A percentile compares a stretch with the other conserved stretches of the same genome.
Conservation (phyloP, 2,888 invertebrate species). For the Archaeoteleia sp. region DNA sequence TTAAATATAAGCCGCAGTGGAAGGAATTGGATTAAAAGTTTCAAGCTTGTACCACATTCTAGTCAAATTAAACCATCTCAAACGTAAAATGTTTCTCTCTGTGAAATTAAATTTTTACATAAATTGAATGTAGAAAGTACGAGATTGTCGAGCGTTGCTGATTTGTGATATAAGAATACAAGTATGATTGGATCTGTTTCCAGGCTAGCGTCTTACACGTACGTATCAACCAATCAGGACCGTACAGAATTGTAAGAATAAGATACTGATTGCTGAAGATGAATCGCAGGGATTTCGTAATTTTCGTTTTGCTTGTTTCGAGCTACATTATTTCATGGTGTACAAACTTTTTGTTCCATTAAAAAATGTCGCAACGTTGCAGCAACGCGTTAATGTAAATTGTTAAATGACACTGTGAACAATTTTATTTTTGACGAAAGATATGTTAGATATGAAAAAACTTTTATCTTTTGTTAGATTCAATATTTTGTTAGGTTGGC, state of each 20-base stretch:
- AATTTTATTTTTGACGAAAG: no score
- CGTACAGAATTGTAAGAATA: conserved; percentile 28
- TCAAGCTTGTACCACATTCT: no score
- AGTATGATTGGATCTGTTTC: conserved; percentile 16
- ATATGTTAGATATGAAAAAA: no score
- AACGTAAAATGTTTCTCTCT: no score
- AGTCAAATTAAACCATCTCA: no score
- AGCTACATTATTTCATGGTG: conserved; percentile 5
- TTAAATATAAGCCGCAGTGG: no score
- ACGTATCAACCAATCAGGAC: conserved; percentile 33
- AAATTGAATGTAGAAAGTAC: background rate
- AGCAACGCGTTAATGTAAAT: no score
- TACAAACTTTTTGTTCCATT: background rate
- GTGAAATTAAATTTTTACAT: background rate
- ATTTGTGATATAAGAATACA: conserved; percentile 3
- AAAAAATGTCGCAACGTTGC: no score
- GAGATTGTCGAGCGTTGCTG: background rate
- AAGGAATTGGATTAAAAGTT: no score
- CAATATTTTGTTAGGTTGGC: no score
- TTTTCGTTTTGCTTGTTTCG: conserved; percentile 24
- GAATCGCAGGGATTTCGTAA: conserved; percentile 22
- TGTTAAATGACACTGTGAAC: no score
- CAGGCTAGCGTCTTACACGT: background rate
- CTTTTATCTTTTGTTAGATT: no score
- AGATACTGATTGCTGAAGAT: conserved; percentile 31